Conservation (phyloP, 1,140 invertebrate genomes). For the Thaumetopoea pityocampa region DNA sequence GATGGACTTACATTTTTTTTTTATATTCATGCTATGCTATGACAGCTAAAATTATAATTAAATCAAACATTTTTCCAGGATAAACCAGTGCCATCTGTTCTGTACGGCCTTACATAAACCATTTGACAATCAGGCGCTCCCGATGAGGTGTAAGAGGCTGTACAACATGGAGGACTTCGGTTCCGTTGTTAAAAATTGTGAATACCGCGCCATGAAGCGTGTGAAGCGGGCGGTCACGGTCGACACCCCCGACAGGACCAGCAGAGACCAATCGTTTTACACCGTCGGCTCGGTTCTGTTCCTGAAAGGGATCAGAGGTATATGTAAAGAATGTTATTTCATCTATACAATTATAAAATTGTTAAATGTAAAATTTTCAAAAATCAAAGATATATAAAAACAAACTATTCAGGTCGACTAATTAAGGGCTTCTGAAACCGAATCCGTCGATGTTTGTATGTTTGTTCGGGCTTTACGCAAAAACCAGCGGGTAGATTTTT, state of each 20-base stretch:
- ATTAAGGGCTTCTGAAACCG: too few species aligned
- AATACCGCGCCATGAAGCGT: conserved; percentile 55
- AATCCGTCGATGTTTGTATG: too few species aligned
- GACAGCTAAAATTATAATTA: too few species aligned
- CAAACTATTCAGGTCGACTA: too few species aligned
- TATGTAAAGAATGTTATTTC: conserved; percentile 2
- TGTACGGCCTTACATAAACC: conserved; percentile 81
- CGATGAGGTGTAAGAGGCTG: conserved; percentile 80
- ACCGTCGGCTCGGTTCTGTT: conserved; percentile 60
- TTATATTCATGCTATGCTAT: too few species aligned
- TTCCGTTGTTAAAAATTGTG: conserved; percentile 48
- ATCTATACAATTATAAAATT: neutral
- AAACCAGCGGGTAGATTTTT: too few species aligned
- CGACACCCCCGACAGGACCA: conserved; percentile 50
- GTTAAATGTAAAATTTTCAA: too few species aligned
- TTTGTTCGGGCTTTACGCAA: too few species aligned
- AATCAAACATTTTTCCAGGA: conserved; percentile 57
- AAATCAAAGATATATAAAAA: too few species aligned
- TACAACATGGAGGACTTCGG: conserved; percentile 69
- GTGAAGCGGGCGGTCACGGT: conserved; percentile 49
- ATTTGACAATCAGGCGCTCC: conserved; percentile 55
- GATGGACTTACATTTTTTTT: too few species aligned
- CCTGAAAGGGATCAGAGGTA: conserved; percentile 67
- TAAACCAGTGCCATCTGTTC: conserved; percentile 61
- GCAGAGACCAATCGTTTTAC: conserved; percentile 55